Evolutionary conservation across 2,888 invertebrate genomes (phyloP).

Genomic region (Tanaodytes sp.): DNA sequence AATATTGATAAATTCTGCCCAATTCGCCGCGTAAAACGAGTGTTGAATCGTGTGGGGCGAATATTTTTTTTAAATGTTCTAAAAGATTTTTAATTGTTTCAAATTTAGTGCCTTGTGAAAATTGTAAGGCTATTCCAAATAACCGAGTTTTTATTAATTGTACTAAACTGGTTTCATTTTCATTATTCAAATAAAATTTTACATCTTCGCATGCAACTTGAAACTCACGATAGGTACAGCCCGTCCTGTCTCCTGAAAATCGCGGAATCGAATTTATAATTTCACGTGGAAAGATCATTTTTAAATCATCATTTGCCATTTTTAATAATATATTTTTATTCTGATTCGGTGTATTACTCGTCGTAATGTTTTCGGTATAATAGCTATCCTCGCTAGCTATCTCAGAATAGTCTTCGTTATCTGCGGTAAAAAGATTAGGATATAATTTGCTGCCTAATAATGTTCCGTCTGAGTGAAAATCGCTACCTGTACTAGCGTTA

Average conservation of each 20-base stretch:
- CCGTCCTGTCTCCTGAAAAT: background rate
- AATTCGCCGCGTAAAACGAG: background rate
- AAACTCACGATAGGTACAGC: slow-evolving; percentile 4
- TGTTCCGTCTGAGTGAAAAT: too few relatives aligned
- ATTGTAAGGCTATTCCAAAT: background rate
- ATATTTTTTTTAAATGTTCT: slow-evolving; percentile 1
- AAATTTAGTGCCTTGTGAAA: background rate
- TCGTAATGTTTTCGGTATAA: too few relatives aligned
- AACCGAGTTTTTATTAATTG: slow-evolving; percentile 7
- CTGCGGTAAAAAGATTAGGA: too few relatives aligned
- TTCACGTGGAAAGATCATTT: too few relatives aligned
- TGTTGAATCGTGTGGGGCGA: slow-evolving; percentile 4
- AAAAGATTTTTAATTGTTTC: background rate
- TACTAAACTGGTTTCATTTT: background rate
- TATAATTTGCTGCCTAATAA: too few relatives aligned
- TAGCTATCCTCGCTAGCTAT: too few relatives aligned
- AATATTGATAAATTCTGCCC: slow-evolving; percentile 4
- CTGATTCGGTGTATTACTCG: too few relatives aligned
- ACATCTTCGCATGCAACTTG: slow-evolving; percentile 6
- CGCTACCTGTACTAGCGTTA: too few relatives aligned
- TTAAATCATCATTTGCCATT: too few relatives aligned
- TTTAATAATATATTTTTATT: too few relatives aligned
- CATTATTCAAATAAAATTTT: background rate
- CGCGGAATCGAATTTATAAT: background rate
- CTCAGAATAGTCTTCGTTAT: too few relatives aligned